Evolutionary conservation across 2,888 invertebrate species (phyloP).

Genomic region (Tachystola acroxantha): DNA sequence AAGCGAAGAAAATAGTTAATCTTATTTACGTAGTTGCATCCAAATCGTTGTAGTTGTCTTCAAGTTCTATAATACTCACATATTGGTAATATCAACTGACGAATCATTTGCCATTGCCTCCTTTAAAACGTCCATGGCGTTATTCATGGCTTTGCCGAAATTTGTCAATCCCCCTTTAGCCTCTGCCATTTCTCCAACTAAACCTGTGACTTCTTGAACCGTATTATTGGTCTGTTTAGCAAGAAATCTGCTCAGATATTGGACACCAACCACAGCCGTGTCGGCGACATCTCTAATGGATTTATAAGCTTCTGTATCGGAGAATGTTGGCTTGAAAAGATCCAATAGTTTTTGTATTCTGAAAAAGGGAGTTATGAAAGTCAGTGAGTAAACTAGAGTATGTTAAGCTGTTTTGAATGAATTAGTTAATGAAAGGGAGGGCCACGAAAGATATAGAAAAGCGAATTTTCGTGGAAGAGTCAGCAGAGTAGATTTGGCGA

Average conservation of each 20-base stretch:
- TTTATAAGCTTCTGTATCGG: conserved; percentile 52
- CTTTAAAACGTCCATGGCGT: conserved; percentile 32
- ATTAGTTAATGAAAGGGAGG: no score
- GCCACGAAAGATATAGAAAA: no score
- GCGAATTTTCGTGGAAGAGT: no score
- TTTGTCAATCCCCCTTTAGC: conserved; percentile 17
- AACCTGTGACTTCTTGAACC: conserved; percentile 17
- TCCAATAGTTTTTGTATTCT: conserved; percentile 56
- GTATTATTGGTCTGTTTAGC: conserved; percentile 21
- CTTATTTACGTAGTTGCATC: background rate
- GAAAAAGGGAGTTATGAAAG: conserved; percentile 29
- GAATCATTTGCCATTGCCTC: conserved; percentile 25
- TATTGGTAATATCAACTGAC: conserved; percentile 42
- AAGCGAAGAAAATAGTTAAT: background rate
- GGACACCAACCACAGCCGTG: conserved; percentile 31
- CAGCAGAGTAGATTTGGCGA: no score
- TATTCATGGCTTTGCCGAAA: conserved; percentile 28
- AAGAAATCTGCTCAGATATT: conserved; percentile 48
- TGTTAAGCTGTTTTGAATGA: no score
- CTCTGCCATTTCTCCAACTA: conserved; percentile 16
- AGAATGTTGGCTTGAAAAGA: conserved; percentile 56
- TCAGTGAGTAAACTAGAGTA: no score
- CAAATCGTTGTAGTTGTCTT: background rate
- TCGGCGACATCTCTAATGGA: conserved; percentile 45
- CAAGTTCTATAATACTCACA: conserved; percentile 43